Conservation (phyloP, 2,113 vertebrate species). For the Odontesthes bonariensis region DNA sequence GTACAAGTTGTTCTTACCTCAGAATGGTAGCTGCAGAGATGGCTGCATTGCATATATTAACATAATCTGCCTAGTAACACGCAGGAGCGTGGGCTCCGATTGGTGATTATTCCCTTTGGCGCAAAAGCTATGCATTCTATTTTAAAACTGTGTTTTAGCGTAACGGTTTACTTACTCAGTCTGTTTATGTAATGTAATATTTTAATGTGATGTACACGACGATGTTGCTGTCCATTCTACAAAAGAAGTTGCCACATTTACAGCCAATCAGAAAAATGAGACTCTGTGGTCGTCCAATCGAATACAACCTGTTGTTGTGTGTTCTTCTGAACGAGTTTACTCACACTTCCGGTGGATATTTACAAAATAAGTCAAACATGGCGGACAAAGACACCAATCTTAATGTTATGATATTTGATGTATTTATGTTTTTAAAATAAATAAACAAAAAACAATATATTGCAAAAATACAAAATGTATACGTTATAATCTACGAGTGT, state of each 20-base stretch:
- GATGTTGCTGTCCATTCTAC: too few species aligned
- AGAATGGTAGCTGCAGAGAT: conserved; percentile 94
- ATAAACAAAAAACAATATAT: too few species aligned
- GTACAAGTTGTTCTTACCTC: conserved; percentile 90
- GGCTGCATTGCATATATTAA: conserved; percentile 86
- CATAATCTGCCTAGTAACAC: conserved; percentile 91
- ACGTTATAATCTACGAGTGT: too few species aligned
- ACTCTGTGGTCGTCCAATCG: conserved; percentile 35
- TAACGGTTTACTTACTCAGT: not conserved
- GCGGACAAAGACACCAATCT: too few species aligned
- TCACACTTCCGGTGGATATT: too few species aligned
- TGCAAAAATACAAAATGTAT: too few species aligned
- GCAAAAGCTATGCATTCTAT: not conserved
- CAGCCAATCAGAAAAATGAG: conserved; percentile 67
- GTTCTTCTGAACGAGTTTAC: too few species aligned
- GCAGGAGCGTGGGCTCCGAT: conserved; percentile 51
- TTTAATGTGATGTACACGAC: rapidly evolving
- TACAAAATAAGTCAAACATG: too few species aligned
- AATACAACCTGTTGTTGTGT: conserved; percentile 12
- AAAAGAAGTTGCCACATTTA: not conserved
- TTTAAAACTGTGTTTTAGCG: not conserved
- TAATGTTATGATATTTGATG: too few species aligned
- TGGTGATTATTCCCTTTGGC: conserved; percentile 60
- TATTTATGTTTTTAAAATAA: too few species aligned
- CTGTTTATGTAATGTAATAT: too few species aligned